Base-by-base conservation (phyloP, 2,113 vertebrate genomes). In the Neolamprologus falcicula region DNA sequence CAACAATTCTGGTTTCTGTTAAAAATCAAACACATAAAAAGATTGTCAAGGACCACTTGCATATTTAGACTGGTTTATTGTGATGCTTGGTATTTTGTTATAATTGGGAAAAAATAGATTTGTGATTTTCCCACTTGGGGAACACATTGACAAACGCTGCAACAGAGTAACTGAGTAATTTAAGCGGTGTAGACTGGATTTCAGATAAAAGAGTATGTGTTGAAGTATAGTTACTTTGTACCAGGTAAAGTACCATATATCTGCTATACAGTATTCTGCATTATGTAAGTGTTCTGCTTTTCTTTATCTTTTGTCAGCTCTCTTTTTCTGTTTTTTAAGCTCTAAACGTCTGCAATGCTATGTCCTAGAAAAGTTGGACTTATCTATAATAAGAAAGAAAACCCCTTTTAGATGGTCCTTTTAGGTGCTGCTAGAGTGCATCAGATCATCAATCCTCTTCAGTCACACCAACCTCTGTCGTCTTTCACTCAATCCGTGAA, bases 391-490 rank as follows among this genome's bases (percentile, higher is more conserved):
- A 68, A 68, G 33, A 68, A 40, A 42, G 66, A 21, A 68, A 68
- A 68, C 19, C 0, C 21, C 63, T 68, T 71, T 24, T 24, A 24
- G 0, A 24, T 16, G 21, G 37, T 45, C n/a, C 37, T 16, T 73
- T 42, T 45, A 45, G 66, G 37, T 42, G 21, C n/a, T 24, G 21
- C 21, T 42, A 45, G 12, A 42, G 0, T 42, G 21, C n/a, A 71
- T 40, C 12, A 71, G 37, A 42, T 71, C 66, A 40, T 68, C 61
- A 35, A 14, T 71, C 35, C 33, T 71, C n/a, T 42, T 71, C 35
- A 71, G 63, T 68, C 63, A 68, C 19, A 14, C 19, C 63, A 35
- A 35, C 63, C 35, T 14, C n/a, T 42, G 35, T 71, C 7, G 0
- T 71, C 63, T 24, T 71, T 71, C 35, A 71, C 35, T 71, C 63